A percentile compares a stretch with the other conserved stretches of the same genome.
phyloP scores from a whole-genome alignment of 1,140 invertebrate genomes.

The Harlomillsia oculata region DNA sequence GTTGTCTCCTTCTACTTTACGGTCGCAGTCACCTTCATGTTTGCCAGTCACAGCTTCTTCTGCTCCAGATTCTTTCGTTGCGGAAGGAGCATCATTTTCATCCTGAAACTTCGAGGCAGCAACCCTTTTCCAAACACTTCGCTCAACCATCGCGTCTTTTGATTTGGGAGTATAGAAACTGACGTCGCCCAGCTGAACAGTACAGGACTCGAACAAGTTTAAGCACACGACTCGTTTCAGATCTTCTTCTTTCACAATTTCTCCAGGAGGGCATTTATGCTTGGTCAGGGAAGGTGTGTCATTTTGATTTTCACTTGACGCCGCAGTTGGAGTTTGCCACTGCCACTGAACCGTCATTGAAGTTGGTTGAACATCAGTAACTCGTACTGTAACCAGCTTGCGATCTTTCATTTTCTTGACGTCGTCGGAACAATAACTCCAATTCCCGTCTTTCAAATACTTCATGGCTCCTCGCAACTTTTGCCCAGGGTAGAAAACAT shows the following conservation, averaged over 20 bases:
- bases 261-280: constrained; percentile 58
- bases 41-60: not conserved
- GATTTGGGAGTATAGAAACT: constrained; percentile 52
- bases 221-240: constrained; percentile 64
- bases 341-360: constrained; percentile 29
- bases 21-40: not conserved
- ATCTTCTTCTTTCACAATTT: constrained; percentile 61
- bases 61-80: not conserved
- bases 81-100: too few species aligned
- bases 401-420: constrained; percentile 46
- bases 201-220: constrained; percentile 80
- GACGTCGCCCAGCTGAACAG: constrained; percentile 75
- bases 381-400: constrained; percentile 28
- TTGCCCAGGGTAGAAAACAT: constrained; percentile 66
- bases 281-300: constrained; percentile 38
- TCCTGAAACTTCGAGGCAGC: constrained; percentile 3
- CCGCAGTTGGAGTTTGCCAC: constrained; percentile 26
- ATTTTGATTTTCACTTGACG: constrained; percentile 18
- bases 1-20: not conserved
- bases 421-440: constrained; percentile 64
- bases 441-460: constrained; percentile 58
- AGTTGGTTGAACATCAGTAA: constrained; percentile 20
- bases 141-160: constrained; percentile 18
- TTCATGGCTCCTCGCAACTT: constrained; percentile 59
- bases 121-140: constrained; percentile 22